phyloP scores from a whole-genome alignment of 2,797 vertebrate genomes.

The Neostethus bicornis region DNA sequence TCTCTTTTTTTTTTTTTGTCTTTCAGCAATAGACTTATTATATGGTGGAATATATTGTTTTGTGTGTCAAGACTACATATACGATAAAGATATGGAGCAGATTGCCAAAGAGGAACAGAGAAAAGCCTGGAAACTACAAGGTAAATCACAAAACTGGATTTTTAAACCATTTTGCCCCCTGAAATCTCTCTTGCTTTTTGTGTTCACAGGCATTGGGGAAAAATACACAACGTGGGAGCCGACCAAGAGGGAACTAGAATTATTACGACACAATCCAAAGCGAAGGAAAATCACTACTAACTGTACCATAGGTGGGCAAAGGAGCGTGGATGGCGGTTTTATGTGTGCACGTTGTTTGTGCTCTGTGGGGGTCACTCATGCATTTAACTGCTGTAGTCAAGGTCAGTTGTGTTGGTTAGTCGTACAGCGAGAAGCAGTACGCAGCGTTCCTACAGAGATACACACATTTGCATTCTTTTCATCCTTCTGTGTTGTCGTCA shows the following conservation, averaged over 20 bases:
- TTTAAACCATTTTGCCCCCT: slow-evolving; percentile 8
- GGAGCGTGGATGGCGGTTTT: slow-evolving; percentile 4
- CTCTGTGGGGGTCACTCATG: slow-evolving; percentile 26
- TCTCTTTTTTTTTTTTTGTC: slow-evolving; percentile 43
- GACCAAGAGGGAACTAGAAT: slow-evolving; percentile 95
- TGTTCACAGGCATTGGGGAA: slow-evolving; percentile 89
- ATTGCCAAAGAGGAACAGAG: slow-evolving; percentile 99
- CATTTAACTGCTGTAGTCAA: slow-evolving; percentile 47
- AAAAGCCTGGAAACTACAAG: slow-evolving; percentile 99
- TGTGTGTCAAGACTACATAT: slow-evolving; percentile 99
- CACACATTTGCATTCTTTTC: slow-evolving; percentile 31
- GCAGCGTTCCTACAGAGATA: slow-evolving; percentile 38
- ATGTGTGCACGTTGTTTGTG: slow-evolving; percentile 23
- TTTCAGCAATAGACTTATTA: slow-evolving; percentile 94
- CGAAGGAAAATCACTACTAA: slow-evolving; percentile 98
- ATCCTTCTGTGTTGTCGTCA: slow-evolving; percentile 12
- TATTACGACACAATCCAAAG: slow-evolving; percentile 98
- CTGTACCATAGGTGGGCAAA: slow-evolving; percentile 93
- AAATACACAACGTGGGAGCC: slow-evolving; percentile 99
- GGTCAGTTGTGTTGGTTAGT: slow-evolving; percentile 39
- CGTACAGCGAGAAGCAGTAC: slow-evolving; percentile 25
- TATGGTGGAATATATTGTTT: slow-evolving; percentile 99
- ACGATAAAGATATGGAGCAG: slow-evolving; percentile 99
- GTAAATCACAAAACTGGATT: slow-evolving; percentile 69
- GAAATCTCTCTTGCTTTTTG: slow-evolving; percentile 24